Percentiles rank a stretch among this genome's conserved stretches.
Evolutionary conservation across 2,113 vertebrate species (phyloP).

Genomic region (Cynoglossus semilaevis): DNA sequence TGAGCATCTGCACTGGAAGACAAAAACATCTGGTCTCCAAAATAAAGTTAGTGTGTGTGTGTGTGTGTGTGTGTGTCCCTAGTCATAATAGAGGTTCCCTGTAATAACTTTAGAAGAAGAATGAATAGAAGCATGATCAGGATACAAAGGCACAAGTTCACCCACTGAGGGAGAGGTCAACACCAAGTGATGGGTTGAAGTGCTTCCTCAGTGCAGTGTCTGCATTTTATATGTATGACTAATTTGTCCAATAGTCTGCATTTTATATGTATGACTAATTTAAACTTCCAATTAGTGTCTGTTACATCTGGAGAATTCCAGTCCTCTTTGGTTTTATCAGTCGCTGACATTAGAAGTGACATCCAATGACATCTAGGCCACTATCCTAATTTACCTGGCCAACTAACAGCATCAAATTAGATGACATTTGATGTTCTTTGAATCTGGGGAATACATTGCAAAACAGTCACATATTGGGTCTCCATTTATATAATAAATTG

Average conservation of each 20-base stretch:
- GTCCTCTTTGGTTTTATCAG: too few relatives aligned
- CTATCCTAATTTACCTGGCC: too few relatives aligned
- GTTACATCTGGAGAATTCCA: too few relatives aligned
- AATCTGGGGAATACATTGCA: too few relatives aligned
- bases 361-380: too few relatives aligned
- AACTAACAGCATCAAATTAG: too few relatives aligned
- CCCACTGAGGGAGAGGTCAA: slow-evolving; percentile 30
- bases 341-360: too few relatives aligned
- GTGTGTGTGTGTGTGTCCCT: not conserved
- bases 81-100: not conserved
- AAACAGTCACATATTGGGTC: too few relatives aligned
- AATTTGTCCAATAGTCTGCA: slow-evolving; percentile 32
- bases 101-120: not conserved
- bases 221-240: slow-evolving; percentile 37
- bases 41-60: not conserved
- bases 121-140: slow-evolving; percentile 10
- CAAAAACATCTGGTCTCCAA: slow-evolving; percentile 3
- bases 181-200: slow-evolving; percentile 18
- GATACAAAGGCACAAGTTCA: slow-evolving; percentile 49
- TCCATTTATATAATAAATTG: too few relatives aligned
- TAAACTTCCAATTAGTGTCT: too few relatives aligned
- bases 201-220: slow-evolving; percentile 35
- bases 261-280: slow-evolving; percentile 28
- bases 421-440: too few relatives aligned
- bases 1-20: slow-evolving; percentile 81